Base-by-base conservation (phyloP, 2,113 vertebrate species). In the Stegastes partitus region DNA sequence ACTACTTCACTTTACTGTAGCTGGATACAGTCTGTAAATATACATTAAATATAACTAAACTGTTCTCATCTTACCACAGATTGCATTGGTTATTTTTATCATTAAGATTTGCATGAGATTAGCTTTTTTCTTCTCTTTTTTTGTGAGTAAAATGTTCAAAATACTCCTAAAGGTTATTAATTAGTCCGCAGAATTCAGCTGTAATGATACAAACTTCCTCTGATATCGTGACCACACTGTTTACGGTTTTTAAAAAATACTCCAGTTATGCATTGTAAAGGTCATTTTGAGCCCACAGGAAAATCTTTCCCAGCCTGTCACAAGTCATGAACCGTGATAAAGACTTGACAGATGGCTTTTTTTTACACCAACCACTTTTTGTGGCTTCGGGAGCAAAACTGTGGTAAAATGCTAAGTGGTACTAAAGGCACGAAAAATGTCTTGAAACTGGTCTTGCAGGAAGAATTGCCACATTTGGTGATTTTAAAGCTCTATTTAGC, bases 31-130 rank as follows among this genome's bases (percentile, higher is more conserved):
- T 23, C 66, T 25, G 54, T 67, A 11, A 23, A 49, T 22, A 59
- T 18, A 54, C 25, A 63, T 55, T n/a, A 53, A 50, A 56, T 51
- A 23, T 15, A 68, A 47, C 22, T 73, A 66, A 78, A 50, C 47
- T 47, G 68, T 3, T 31, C 50, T 68, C 37, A 78, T 82, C 26
- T 82, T 61, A 86, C 65, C 66, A 74, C 39, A 83, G 39, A 65
- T 55, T 65, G 45, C 22, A 3, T 9, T 53, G 10, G 14, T 55
- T 26, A 23, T 49, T 12, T 12, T 58, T 42, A 57, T 26, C 12
- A 9, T 68, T 28, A 2, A 25, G 53, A 42, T 61, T 67, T 6
- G 19, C 26, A 62, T n/a, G 39, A 50, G 8, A 45, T 54, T n/a
- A 42, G 11, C 14, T 14, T 8, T 15, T 14, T 42, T 42, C 15